phyloP scores from a whole-genome alignment of 2,888 invertebrate species.

The Papilio protenor region DNA sequence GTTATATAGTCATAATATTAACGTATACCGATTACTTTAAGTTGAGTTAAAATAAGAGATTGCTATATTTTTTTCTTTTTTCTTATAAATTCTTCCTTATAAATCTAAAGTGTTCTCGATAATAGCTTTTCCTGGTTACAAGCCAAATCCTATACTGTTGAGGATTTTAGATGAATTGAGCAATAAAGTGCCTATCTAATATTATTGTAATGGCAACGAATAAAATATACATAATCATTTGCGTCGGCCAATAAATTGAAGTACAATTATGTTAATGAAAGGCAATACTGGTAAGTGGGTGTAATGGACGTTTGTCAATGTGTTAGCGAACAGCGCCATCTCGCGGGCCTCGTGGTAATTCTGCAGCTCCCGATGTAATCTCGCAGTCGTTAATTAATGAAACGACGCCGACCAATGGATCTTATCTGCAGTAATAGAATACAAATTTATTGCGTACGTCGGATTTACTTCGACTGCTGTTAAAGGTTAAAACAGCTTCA shows the following conservation, averaged over 20 bases:
- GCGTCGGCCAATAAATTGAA: neutral
- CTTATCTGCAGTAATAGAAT: slow-evolving; percentile 19
- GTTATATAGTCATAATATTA: neutral
- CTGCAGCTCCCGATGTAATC: slow-evolving; percentile 39
- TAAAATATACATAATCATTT: slow-evolving; percentile 16
- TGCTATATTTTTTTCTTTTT: neutral
- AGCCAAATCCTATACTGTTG: neutral
- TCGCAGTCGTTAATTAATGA: slow-evolving; percentile 46
- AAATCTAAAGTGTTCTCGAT: neutral
- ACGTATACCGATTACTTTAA: neutral
- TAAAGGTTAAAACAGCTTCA: neutral
- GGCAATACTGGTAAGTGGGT: slow-evolving; percentile 32
- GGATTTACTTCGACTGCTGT: neutral
- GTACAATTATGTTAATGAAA: slow-evolving; percentile 25
- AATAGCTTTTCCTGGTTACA: neutral
- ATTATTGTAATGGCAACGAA: neutral
- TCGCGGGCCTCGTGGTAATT: slow-evolving; percentile 29
- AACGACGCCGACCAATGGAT: slow-evolving; percentile 30
- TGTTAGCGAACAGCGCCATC: slow-evolving; percentile 22
- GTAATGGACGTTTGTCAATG: slow-evolving; percentile 33
- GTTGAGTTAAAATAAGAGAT: neutral
- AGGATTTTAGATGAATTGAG: neutral
- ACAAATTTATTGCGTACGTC: neutral
- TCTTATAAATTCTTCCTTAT: neutral
- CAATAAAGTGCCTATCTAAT: neutral